Base-by-base conservation (phyloP, 2,113 vertebrate genomes). In the Etheostoma cragini region DNA sequence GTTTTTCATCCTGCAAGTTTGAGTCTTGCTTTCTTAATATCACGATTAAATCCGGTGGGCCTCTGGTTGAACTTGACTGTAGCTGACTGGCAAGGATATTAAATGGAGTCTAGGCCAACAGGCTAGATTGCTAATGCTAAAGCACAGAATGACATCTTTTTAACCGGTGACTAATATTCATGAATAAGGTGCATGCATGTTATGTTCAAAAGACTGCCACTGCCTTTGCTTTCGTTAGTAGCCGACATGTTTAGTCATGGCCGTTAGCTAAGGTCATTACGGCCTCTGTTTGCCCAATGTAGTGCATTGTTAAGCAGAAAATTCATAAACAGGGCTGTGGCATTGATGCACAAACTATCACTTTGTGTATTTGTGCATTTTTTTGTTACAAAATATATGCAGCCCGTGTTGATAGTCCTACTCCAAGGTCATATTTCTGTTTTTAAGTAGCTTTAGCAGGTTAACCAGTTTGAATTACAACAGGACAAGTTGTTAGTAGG, bases 21-120 rank as follows among this genome's bases (percentile, higher is more conserved):
- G 45, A 54, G 21, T 21, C 26, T 1, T 33, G 26, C 52, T 68
- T 1, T 16, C 13, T 17, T 8, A 24, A 24, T 68, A 12, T 72
- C 17, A 0, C 3, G 0, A 8, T 0, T 50, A 16, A 85, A 26
- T 66, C 60, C 15, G 53, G 14, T 67, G 84, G 91, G 94, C 94
- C 94, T 94, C 49, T 64, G 70, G 47, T 75, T 94, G 91, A 94
- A 92, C 92, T 92, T 94, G 93, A 91, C 78, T 82, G 2, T 3
- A 81, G 76, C 78, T 50, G 47, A 33, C 61, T 85, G 70, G 65
- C 91, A 93, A 93, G 93, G 91, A 88, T 93, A 90, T 85, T 93
- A 91, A 83, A 65, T 83, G 82, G 83, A 77, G 78, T 6, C 46
- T 68, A 91, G 91, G 92, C 92, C 87, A 12, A 15, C 46, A 5